Evolutionary conservation across 2,113 vertebrate species (phyloP).

Genomic region (Leucopsar rothschildi): DNA sequence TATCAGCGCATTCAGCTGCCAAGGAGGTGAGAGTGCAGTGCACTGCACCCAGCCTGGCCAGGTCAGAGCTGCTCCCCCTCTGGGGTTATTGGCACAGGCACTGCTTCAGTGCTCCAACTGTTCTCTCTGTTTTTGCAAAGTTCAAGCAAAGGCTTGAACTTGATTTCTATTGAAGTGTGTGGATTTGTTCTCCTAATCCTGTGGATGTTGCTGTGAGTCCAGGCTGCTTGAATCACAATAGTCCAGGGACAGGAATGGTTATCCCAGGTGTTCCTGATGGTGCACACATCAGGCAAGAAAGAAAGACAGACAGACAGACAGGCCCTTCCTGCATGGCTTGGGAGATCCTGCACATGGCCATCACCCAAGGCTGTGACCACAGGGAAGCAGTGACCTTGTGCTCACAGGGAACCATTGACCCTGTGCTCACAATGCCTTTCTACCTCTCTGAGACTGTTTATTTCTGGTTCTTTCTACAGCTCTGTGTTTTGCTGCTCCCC

Average conservation of each 20-base stretch:
- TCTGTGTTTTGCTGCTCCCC: constrained; percentile 57
- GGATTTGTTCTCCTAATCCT: not conserved
- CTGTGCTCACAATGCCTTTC: not conserved
- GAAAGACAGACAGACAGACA: not conserved
- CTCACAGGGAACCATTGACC: not conserved
- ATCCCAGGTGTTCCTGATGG: not conserved
- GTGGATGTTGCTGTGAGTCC: not conserved
- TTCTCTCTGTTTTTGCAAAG: not conserved
- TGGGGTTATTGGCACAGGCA: not conserved
- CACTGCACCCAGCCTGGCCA: not conserved
- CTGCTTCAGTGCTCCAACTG: not conserved
- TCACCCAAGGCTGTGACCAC: not conserved
- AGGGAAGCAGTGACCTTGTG: not conserved
- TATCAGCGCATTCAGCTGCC: not conserved
- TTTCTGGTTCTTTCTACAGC: constrained; percentile 42
- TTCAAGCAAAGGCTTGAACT: not conserved
- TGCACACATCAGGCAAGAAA: rapidly evolving
- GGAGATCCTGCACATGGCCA: not conserved
- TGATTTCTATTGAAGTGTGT: not conserved
- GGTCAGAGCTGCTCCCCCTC: not conserved
- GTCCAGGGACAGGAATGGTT: not conserved
- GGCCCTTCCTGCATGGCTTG: no score
- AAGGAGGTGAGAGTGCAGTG: not conserved
- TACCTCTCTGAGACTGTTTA: not conserved
- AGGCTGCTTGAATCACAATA: not conserved